A percentile compares a stretch with the other conserved stretches of the same genome.
Evolutionary conservation across 2,113 vertebrate species (phyloP).

Genomic region (Zosterops borbonicus): DNA sequence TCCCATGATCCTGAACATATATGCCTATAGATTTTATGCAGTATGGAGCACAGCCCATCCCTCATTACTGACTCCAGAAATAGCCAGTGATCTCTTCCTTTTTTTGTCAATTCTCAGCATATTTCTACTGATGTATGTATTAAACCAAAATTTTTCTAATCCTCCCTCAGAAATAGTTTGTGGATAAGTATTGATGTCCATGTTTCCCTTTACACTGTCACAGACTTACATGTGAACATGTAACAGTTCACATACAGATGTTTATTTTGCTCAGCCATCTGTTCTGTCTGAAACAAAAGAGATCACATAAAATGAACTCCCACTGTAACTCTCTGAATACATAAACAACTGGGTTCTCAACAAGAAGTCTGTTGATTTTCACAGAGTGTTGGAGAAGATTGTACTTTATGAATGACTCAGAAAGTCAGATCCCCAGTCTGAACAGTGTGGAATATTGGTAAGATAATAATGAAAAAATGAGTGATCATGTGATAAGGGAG

Average conservation of each 20-base stretch:
- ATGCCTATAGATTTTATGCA: background rate
- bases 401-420: background rate
- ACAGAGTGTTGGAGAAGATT: background rate
- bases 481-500: background rate
- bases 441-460: background rate
- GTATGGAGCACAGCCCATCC: background rate
- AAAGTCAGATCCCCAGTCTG: background rate
- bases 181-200: background rate
- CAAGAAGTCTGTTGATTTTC: background rate
- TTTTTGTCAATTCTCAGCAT: background rate
- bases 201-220: background rate
- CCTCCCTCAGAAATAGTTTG: background rate
- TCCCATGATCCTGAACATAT: background rate
- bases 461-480: background rate
- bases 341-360: background rate
- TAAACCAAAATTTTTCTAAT: background rate
- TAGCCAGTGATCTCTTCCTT: background rate
- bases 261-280: constrained; percentile 65
- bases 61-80: background rate
- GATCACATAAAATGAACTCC: constrained; percentile 42
- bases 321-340: constrained; percentile 18
- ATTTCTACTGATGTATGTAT: background rate
- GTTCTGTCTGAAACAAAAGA: constrained; percentile 51
- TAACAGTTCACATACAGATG: constrained; percentile 60
- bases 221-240: background rate